A percentile compares a stretch with the other conserved stretches of the same genome.
These are phyloP conservation scores for Dromiciops gliroides DNA, from an alignment of 2,113 vertebrate species.

Conservation along the genomic window DNA sequence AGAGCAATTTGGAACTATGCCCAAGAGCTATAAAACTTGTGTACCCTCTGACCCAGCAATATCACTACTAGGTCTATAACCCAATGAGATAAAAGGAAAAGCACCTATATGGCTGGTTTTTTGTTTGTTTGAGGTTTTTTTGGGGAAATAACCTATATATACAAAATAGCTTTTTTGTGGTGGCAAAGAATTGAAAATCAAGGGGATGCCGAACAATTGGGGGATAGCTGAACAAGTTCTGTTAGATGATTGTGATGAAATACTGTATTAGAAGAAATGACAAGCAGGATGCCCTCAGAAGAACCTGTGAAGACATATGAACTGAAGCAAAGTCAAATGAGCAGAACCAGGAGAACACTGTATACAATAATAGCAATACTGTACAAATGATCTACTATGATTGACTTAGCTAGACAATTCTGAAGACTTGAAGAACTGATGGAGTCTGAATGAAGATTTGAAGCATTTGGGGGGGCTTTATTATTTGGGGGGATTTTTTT, in stretches of 20 bases:
- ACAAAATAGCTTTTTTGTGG: neutral
- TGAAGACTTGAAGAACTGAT: neutral
- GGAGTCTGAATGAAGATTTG: neutral
- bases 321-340: neutral
- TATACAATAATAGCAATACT: neutral
- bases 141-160: neutral
- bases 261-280: neutral
- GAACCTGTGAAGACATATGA: neutral
- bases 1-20: neutral
- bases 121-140: too few relatives aligned
- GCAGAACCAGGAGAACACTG: neutral
- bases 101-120: too few relatives aligned
- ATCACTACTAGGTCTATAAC: neutral
- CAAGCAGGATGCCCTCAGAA: neutral
- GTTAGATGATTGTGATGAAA: neutral
- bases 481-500: neutral
- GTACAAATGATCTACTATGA: neutral
- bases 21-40: neutral
- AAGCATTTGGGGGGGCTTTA: neutral
- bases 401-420: neutral
- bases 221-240: neutral
- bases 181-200: neutral
- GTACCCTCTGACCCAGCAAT: neutral
- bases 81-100: neutral
- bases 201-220: neutral